phyloP scores from a whole-genome alignment of 2,888 invertebrate genomes.

The Hedya salicella region DNA sequence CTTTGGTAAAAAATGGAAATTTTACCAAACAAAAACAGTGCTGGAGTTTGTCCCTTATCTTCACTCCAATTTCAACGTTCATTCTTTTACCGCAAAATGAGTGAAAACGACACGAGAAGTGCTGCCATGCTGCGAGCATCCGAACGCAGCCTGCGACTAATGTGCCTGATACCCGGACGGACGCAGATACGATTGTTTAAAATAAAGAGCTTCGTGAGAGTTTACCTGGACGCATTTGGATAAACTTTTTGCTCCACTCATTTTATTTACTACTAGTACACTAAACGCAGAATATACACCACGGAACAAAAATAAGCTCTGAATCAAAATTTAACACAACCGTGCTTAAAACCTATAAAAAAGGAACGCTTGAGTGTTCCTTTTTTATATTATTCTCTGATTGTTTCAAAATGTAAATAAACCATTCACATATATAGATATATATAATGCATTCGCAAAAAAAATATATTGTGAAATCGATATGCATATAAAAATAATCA shows the following conservation, averaged over 20 bases:
- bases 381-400: too few species aligned
- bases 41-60: not conserved
- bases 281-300: not conserved
- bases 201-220: constrained; percentile 6
- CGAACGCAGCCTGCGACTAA: constrained; percentile 49
- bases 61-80: constrained; percentile 51
- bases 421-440: too few species aligned
- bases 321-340: not conserved
- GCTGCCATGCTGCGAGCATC: constrained; percentile 47
- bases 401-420: too few species aligned
- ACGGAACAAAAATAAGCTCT: too few species aligned
- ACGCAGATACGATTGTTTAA: not conserved
- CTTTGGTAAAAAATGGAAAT: not conserved
- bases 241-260: not conserved
- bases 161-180: constrained; percentile 58
- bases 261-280: not conserved
- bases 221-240: not conserved
- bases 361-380: too few species aligned
- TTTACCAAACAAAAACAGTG: not conserved
- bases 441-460: too few species aligned
- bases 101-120: constrained; percentile 50
- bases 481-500: too few species aligned
- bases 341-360: too few species aligned
- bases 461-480: too few species aligned
- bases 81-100: constrained; percentile 53